A percentile compares a stretch with the other conserved stretches of the same genome.
Conservation (phyloP, 92 coral and sea anemone species). For the Muricea muricata region DNA sequence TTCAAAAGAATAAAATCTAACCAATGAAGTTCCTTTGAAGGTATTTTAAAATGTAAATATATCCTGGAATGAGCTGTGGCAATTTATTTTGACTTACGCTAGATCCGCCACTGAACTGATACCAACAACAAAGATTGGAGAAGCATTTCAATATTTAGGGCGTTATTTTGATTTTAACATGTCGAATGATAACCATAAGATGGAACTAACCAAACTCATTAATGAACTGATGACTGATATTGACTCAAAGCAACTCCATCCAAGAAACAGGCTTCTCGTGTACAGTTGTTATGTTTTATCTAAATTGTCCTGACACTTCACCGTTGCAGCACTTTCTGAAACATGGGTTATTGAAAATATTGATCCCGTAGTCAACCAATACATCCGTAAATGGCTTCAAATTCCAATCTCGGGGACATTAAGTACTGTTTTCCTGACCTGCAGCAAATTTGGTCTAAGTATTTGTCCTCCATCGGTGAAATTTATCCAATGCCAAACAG, state of each 20-base stretch:
- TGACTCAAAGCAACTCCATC: slow-evolving; percentile 33
- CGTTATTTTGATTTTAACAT: not conserved
- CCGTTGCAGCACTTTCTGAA: slow-evolving; percentile 42
- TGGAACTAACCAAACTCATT: not conserved
- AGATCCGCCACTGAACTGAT: too few species aligned
- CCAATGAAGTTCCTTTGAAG: too few species aligned
- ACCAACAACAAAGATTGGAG: not conserved
- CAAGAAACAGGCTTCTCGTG: slow-evolving; percentile 23
- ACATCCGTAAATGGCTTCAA: slow-evolving; percentile 53
- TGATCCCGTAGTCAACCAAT: slow-evolving; percentile 50
- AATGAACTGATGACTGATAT: slow-evolving; percentile 47
- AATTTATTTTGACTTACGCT: too few species aligned
- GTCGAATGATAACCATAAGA: not conserved
- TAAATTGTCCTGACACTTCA: slow-evolving; percentile 52
- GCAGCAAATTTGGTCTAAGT: slow-evolving; percentile 50
- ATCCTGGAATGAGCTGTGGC: too few species aligned
- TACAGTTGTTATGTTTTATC: slow-evolving; percentile 54
- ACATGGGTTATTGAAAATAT: slow-evolving; percentile 53
- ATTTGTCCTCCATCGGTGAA: not conserved
- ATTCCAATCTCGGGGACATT: slow-evolving; percentile 59
- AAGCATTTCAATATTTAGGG: not conserved
- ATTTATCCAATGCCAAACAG: not conserved
- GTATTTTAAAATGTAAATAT: too few species aligned
- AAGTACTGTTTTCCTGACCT: slow-evolving; percentile 33
- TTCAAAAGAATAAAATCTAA: too few species aligned